These are phyloP conservation scores for Callimorpha dominula DNA, from an alignment of 2,888 invertebrate species.

Conservation along the genomic window DNA sequence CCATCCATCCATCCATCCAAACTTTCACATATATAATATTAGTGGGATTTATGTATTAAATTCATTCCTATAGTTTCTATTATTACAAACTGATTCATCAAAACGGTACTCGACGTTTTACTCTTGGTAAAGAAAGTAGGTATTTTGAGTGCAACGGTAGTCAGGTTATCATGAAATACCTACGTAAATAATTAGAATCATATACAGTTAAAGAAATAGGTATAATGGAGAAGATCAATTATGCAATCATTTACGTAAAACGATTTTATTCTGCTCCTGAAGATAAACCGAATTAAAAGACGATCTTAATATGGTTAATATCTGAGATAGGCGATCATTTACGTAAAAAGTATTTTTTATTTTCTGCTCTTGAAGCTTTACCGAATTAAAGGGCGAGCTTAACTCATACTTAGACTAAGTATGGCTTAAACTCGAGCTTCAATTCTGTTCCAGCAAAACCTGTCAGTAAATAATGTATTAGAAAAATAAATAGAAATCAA, in stretches of 20 bases:
- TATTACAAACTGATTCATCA: no score
- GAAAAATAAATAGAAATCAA: neutral
- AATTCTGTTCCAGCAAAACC: neutral
- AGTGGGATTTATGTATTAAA: no score
- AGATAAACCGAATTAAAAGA: constrained; percentile 1
- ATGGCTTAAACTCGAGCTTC: no score
- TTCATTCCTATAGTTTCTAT: neutral
- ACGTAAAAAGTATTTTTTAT: neutral
- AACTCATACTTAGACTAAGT: neutral
- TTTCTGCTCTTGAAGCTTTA: constrained; percentile 1
- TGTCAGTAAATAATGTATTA: neutral
- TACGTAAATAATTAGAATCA: no score
- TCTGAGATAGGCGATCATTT: neutral
- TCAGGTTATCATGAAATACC: no score
- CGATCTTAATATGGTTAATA: neutral
- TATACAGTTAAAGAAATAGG: no score
- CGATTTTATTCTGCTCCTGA: neutral
- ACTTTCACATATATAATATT: no score
- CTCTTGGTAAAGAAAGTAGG: no score
- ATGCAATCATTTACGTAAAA: neutral
- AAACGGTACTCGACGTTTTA: no score
- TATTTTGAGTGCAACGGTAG: no score
- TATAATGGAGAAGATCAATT: no score
- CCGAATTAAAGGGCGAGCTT: neutral
- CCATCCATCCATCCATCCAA: no score